Conservation (phyloP, 1,140 invertebrate genomes). For the Penaeus vannamei region DNA sequence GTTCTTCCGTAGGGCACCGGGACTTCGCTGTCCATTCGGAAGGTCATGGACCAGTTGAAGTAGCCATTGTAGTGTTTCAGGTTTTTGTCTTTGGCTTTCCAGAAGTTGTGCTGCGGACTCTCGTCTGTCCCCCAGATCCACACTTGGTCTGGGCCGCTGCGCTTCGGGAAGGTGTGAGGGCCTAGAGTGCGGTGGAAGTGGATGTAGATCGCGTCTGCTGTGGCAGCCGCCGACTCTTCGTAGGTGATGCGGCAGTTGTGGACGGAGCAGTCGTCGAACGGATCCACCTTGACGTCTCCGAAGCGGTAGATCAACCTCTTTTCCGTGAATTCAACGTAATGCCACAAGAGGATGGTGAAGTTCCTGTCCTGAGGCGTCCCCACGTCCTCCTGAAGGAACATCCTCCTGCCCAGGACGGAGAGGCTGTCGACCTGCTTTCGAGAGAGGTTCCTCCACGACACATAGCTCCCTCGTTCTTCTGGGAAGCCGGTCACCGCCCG, state of each 20-base stretch:
- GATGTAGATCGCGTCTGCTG: constrained; percentile 76
- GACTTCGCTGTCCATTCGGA: constrained; percentile 79
- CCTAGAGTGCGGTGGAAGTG: constrained; percentile 75
- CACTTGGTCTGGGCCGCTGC: constrained; percentile 72
- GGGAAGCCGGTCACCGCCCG: too few relatives aligned
- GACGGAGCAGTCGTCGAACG: constrained; percentile 74
- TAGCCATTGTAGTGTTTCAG: constrained; percentile 73
- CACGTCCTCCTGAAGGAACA: constrained; percentile 38
- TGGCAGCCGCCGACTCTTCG: constrained; percentile 54
- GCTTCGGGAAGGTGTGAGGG: constrained; percentile 70
- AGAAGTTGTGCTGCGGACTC: constrained; percentile 75
- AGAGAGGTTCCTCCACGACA: too few relatives aligned
- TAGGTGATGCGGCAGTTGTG: constrained; percentile 75
- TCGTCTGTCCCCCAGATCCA: constrained; percentile 79
- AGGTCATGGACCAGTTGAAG: constrained; percentile 86
- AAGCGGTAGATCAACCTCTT: constrained; percentile 66
- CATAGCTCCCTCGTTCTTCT: too few relatives aligned
- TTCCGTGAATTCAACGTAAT: constrained; percentile 63
- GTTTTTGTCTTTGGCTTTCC: constrained; percentile 67
- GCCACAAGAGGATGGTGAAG: constrained; percentile 67
- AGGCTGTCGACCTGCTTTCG: not conserved
- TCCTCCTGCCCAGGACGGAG: constrained; percentile 27
- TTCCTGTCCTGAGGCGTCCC: not conserved
- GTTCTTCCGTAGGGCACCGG: constrained; percentile 80
- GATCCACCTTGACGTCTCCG: constrained; percentile 70